These are phyloP conservation scores for Cerastis leucographa DNA, from an alignment of 2,888 invertebrate species.

Conservation along the genomic window DNA sequence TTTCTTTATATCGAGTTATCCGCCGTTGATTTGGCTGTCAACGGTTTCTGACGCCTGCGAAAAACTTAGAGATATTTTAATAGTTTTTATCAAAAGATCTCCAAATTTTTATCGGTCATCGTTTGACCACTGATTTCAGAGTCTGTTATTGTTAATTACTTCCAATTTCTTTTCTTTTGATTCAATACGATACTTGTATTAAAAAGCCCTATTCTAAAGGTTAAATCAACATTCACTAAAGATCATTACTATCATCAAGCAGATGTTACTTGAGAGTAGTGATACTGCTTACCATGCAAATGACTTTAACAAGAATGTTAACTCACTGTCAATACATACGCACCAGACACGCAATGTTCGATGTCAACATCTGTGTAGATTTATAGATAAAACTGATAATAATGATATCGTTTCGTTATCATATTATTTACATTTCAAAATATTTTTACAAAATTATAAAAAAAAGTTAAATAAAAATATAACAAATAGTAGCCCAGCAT, in stretches of 20 bases:
- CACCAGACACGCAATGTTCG: constrained; percentile 15
- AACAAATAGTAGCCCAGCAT: too few relatives aligned
- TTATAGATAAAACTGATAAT: background rate
- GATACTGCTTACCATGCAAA: constrained; percentile 17
- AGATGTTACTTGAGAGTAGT: constrained; percentile 11
- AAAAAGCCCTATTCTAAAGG: background rate
- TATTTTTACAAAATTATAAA: too few relatives aligned
- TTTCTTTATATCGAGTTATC: background rate
- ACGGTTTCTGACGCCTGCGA: background rate
- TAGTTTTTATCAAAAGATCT: background rate
- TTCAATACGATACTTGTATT: background rate
- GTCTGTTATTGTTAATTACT: background rate
- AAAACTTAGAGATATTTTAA: background rate
- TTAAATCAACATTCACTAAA: background rate
- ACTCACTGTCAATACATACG: background rate
- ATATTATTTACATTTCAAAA: too few relatives aligned
- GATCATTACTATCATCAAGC: constrained; percentile 4
- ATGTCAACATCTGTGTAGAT: constrained; percentile 34
- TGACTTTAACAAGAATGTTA: constrained; percentile 29
- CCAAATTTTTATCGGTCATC: background rate
- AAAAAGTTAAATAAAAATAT: too few relatives aligned
- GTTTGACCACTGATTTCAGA: background rate
- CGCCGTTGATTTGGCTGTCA: constrained; percentile 2
- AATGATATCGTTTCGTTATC: too few relatives aligned
- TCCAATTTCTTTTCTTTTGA: background rate